Conservation (phyloP, 2,797 vertebrate species). For the Anabas testudineus region DNA sequence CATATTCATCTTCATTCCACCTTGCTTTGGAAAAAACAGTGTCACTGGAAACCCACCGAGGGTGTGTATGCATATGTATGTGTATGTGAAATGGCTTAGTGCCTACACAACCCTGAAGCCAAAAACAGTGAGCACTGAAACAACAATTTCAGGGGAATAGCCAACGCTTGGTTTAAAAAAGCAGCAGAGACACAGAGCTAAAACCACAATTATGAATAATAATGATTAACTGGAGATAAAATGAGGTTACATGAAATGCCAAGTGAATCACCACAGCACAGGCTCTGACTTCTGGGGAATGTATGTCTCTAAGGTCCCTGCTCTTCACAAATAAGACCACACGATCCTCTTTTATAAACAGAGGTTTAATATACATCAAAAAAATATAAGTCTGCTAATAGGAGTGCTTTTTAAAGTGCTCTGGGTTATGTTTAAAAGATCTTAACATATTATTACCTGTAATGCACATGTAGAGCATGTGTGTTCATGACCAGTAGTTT, state of each 20-base stretch:
- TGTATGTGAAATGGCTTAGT: constrained; percentile 10
- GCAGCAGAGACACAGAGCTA: constrained; percentile 13
- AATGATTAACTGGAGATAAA: constrained; percentile 26
- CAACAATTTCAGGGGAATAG: constrained; percentile 29
- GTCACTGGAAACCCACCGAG: constrained; percentile 30
- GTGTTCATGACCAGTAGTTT: constrained; percentile 49
- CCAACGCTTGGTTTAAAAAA: constrained; percentile 30
- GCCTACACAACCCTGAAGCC: constrained; percentile 39
- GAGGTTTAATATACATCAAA: neutral
- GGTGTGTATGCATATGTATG: constrained; percentile 5
- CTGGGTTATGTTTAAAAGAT: neutral
- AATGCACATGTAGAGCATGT: neutral
- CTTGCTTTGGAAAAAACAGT: constrained; percentile 38
- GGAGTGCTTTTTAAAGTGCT: too few relatives aligned
- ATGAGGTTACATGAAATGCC: constrained; percentile 17
- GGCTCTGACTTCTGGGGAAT: constrained; percentile 24
- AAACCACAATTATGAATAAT: constrained; percentile 53
- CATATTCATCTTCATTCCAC: constrained; percentile 26
- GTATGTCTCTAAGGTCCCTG: neutral
- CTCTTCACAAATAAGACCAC: constrained; percentile 4
- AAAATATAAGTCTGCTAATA: neutral
- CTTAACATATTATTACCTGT: constrained; percentile 1
- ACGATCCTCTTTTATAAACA: too few relatives aligned
- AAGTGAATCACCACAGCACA: constrained; percentile 10
- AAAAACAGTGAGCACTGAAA: constrained; percentile 44